A percentile compares a stretch with the other conserved stretches of the same genome.
These are phyloP conservation scores for Lutraria lutraria DNA, from an alignment of 2,888 invertebrate species.

Conservation along the genomic window DNA sequence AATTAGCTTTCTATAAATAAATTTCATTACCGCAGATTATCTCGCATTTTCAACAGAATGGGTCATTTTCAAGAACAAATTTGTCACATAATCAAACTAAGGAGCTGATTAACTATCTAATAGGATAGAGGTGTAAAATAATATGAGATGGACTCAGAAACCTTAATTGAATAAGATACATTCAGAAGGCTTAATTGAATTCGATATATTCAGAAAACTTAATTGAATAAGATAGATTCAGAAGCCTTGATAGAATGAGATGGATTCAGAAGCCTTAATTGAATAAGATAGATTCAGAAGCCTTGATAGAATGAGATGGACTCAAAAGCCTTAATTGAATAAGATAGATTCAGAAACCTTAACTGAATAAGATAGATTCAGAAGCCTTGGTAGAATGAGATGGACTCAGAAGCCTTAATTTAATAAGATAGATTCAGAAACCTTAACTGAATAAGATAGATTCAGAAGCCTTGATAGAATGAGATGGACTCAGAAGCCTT, in stretches of 20 bases:
- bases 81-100: background rate
- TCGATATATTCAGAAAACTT: no score
- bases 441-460: background rate
- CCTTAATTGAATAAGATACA: no score
- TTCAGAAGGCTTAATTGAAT: no score
- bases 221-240: background rate
- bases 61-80: background rate
- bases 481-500: background rate
- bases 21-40: background rate
- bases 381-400: no score
- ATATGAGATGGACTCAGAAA: no score
- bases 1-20: constrained; percentile 7
- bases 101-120: no score
- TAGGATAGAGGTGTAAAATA: no score
- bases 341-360: no score
- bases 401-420: no score
- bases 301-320: background rate
- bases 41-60: background rate
- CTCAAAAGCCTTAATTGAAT: no score
- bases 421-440: no score
- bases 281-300: background rate
- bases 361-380: no score
- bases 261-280: background rate
- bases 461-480: background rate
- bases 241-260: background rate